Base-by-base conservation (phyloP, 2,888 invertebrate species). In the Archips crataeganus region DNA sequence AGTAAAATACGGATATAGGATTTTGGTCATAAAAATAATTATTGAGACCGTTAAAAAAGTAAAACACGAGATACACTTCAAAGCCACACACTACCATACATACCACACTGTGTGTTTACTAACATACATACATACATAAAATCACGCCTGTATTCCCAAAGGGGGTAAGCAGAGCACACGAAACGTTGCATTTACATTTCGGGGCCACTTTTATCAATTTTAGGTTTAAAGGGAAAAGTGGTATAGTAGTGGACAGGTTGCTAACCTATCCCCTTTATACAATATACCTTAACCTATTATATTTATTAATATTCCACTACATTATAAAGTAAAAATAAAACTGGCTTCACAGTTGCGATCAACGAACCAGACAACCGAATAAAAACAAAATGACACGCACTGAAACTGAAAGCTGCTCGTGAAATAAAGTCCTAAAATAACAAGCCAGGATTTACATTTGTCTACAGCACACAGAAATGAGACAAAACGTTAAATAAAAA, bases 401-500 rank as follows among this genome's bases (percentile, higher is more conserved):
- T 34, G 45, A 63, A 47, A 47, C 47, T 62, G 23, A 47, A 45
- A 63, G 63, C 47, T 63, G 47, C 13, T 34, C 32, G 32, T 47
- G 0, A 57, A 62, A 51, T 39, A 13, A 47, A 36, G 49, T 68
- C 68, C 47, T 63, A 49, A 32, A 51, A 11, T 39, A 39, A 39
- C 49, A 63, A 57, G 63, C 10, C 66, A 47, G 49, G 39, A 69
- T 60, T 73, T 63, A 64, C 68, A 63, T 69, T 73, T 69, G 68
- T 51, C 68, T 73, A 64, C 62, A 60, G 66, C 42, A 59, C 57
- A 69, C 68, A 64, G 61, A 71, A 36, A 59, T 60, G 47, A 74
- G 70, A 69, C 54, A 54, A 65, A 70, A 69, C 74, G 54, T 69
- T 70, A 65, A 74, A 70, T 74, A 74, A 74, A 62, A 74, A 74